phyloP scores from a whole-genome alignment of 1,140 invertebrate genomes.

The Drosophila kikkawai region DNA sequence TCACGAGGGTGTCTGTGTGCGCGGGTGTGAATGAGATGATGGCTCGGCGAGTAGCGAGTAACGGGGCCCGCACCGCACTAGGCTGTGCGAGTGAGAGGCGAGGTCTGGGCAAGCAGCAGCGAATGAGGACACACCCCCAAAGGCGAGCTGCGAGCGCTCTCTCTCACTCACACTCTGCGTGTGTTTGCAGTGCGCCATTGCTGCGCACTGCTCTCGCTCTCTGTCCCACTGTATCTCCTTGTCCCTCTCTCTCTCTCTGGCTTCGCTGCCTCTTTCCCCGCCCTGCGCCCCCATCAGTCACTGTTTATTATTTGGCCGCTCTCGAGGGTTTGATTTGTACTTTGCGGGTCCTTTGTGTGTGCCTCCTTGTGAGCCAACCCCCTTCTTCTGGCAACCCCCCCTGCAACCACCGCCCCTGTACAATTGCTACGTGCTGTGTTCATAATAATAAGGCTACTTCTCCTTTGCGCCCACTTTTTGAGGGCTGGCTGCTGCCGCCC shows the following conservation, averaged over 20 bases:
- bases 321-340: conserved; percentile 83
- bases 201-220: conserved; percentile 39
- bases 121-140: conserved; percentile 68
- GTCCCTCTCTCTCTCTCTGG: conserved; percentile 5
- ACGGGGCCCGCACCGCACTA: no score
- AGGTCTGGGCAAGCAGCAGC: neutral
- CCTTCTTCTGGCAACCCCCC: conserved; percentile 1
- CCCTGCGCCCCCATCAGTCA: conserved; percentile 15
- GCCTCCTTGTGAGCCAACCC: conserved; percentile 48
- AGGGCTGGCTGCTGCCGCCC: conserved; percentile 61
- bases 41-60: conserved; percentile 64
- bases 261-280: conserved; percentile 7
- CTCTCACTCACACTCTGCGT: conserved; percentile 33
- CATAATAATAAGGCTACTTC: conserved; percentile 83
- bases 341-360: conserved; percentile 57
- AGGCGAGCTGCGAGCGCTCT: conserved; percentile 35
- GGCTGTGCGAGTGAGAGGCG: conserved; percentile 48
- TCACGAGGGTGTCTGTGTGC: conserved; percentile 15
- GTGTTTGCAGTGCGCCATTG: conserved; percentile 76
- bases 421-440: conserved; percentile 78
- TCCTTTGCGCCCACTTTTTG: conserved; percentile 49
- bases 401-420: conserved; percentile 11
- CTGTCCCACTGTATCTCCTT: conserved; percentile 4
- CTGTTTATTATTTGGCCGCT: conserved; percentile 73
- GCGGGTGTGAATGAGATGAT: conserved; percentile 46